These are phyloP conservation scores for Chloromyia formosa DNA, from an alignment of 2,888 invertebrate genomes.

Conservation along the genomic window DNA sequence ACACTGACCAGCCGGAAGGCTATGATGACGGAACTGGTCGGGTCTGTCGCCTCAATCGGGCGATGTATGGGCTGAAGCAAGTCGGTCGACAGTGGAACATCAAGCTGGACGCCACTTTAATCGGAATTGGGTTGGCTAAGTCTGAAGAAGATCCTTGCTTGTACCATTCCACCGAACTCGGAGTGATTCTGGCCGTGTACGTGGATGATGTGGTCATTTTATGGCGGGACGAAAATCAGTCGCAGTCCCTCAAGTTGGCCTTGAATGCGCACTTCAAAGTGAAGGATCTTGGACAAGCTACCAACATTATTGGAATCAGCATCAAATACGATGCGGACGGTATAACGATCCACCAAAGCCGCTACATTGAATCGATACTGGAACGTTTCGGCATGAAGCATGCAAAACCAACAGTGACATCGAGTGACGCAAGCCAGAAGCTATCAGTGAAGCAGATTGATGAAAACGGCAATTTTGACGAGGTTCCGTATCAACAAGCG, in stretches of 20 bases:
- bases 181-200: conserved; percentile 1
- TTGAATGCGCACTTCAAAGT: conserved; percentile 44
- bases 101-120: not conserved
- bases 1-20: no score
- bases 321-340: no score
- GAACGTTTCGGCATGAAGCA: no score
- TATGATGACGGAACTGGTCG: no score
- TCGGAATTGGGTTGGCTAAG: not conserved
- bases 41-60: not conserved
- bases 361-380: no score
- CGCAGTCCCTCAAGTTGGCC: conserved; percentile 3
- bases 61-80: not conserved
- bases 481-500: no score
- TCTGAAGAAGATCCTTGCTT: not conserved
- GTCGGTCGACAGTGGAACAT: no score
- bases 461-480: no score
- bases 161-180: conserved; percentile 1
- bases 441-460: no score
- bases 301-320: not conserved
- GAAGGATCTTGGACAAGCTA: not conserved
- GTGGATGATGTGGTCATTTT: not conserved
- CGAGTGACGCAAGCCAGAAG: no score
- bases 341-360: no score
- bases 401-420: conserved; percentile 3
- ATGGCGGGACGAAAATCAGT: not conserved